phyloP scores from a whole-genome alignment of 64 coral and sea anemone genomes.

The Dendrophyllia cribrosa region DNA sequence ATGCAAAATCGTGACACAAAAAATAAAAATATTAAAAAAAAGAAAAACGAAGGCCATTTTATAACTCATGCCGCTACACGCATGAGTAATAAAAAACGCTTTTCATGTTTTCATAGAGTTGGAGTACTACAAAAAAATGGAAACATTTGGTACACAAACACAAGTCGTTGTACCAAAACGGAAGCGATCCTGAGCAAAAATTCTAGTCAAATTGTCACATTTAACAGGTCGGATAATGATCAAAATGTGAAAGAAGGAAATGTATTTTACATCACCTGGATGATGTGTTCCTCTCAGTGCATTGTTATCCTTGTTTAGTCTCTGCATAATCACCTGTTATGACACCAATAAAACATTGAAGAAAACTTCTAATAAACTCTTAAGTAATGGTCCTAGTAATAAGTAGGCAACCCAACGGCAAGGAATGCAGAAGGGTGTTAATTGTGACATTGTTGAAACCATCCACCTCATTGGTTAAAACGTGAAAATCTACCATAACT shows the following conservation, averaged over 20 bases:
- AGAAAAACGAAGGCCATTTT: too few species aligned
- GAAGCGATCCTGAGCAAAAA: background rate
- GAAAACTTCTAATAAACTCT: background rate
- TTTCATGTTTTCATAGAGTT: background rate
- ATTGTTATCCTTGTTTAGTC: constrained; percentile 93
- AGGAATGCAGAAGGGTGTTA: too few species aligned
- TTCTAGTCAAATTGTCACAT: background rate
- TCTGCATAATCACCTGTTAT: constrained; percentile 92
- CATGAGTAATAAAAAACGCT: too few species aligned
- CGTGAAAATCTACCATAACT: too few species aligned
- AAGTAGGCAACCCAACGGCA: too few species aligned
- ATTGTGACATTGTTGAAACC: too few species aligned
- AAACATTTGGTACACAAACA: background rate
- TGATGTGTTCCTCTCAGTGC: constrained; percentile 94
- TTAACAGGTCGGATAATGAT: too few species aligned
- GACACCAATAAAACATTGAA: background rate
- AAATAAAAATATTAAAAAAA: too few species aligned
- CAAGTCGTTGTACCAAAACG: background rate
- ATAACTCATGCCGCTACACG: too few species aligned
- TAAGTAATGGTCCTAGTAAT: too few species aligned
- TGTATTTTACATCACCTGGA: constrained; percentile 66
- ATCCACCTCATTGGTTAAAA: too few species aligned
- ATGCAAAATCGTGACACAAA: too few species aligned
- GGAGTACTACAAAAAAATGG: background rate
- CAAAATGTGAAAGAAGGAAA: background rate